Base-by-base conservation (phyloP, 2,113 vertebrate species). In the Phalacrocorax brasilianus region DNA sequence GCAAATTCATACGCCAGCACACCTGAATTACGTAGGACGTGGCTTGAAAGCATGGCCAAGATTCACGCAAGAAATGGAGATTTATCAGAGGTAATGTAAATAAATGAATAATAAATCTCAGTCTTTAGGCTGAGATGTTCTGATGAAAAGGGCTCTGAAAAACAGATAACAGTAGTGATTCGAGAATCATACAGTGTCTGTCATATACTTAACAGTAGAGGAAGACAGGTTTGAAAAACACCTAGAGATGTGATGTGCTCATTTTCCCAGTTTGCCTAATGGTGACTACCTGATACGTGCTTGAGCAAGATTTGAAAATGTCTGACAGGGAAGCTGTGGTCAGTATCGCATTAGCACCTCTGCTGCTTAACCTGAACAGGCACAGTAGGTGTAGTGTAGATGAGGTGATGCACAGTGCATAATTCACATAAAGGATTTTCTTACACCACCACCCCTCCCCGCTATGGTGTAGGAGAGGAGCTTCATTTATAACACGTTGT, bases 11-110 rank as follows among this genome's bases (percentile, higher is more conserved):
- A 99, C 6, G 99, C 99, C 32, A 99, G 99, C 97, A 99, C 99
- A 2, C 99, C 99, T 0, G 99, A 99, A 95, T 97, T 99, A 2
- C 98, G 99, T 4, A 98, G 99, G 95, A 99, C 99, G 1, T 99
- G 99, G 99, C 98, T 99, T 21, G 99, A 99, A 97, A 99, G 99
- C 97, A 99, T 99, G 99, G 99, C 99, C 91, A 99, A 99, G 95
- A 98, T 99, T 86, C 99, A 99, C 0, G 99, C 99, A 9, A 98
- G 99, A 93, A 99, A 99, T 7, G 99, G 99, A 83, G 99, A 99
- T 93, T 98, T 99, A 61, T 99, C 99, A 8, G 99, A 99, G 99
- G 99, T 99, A 97, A 91, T 23, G 42, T 14, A 30, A 55, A 65
- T 8, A 27, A 66, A 67, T 61, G 2, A 59, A 12, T 3, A 40